Conservation (phyloP, 2,113 vertebrate genomes). For the Alligator sinensis region DNA sequence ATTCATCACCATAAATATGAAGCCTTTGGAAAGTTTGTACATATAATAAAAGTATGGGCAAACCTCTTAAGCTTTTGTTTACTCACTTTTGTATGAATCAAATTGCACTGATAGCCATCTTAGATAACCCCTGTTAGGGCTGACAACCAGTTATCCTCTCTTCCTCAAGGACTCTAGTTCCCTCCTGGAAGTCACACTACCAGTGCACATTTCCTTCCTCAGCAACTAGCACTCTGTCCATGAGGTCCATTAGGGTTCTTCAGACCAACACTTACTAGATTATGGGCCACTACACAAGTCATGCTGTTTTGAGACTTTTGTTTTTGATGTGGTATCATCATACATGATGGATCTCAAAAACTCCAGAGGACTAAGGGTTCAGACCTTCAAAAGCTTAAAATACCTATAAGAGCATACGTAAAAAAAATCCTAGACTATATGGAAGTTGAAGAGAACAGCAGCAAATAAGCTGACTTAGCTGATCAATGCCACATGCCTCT, state of each 20-base stretch:
- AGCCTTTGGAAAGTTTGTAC: fast-evolving
- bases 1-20: neutral
- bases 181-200: neutral
- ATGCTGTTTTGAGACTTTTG: neutral
- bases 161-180: neutral
- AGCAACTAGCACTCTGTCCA: neutral
- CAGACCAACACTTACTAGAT: neutral
- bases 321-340: neutral
- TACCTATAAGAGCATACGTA: neutral
- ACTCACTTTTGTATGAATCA: neutral
- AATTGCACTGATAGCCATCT: neutral
- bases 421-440: neutral
- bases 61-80: neutral
- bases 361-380: neutral
- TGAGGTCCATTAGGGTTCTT: neutral
- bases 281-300: neutral
- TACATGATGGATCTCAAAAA: neutral
- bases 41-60: neutral
- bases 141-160: neutral
- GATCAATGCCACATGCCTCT: too few species aligned
- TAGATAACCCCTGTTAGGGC: neutral
- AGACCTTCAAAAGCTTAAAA: neutral
- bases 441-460: neutral
- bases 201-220: neutral
- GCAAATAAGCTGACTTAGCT: neutral